Percentiles rank a stretch among this genome's conserved stretches.
Conservation (phyloP, 2,113 vertebrate species). For the Oncorhynchus clarkii region DNA sequence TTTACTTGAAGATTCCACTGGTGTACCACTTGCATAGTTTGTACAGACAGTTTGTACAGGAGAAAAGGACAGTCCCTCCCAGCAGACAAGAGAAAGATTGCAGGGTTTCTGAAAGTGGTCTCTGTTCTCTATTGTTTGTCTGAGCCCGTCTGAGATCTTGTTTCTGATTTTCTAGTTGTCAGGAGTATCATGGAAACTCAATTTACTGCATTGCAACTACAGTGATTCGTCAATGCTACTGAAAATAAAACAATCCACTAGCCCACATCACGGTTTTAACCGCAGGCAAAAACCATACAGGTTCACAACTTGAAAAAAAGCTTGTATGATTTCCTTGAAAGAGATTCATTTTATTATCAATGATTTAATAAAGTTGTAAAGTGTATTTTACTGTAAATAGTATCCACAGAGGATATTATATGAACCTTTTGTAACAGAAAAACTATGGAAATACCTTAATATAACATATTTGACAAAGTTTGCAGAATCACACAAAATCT, state of each 20-base stretch:
- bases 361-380: slow-evolving; percentile 74
- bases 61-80: slow-evolving; percentile 45
- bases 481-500: slow-evolving; percentile 14
- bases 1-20: slow-evolving; percentile 35
- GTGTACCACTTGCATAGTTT: slow-evolving; percentile 54
- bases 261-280: neutral
- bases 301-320: no score
- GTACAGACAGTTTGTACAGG: slow-evolving; percentile 50
- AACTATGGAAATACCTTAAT: no score
- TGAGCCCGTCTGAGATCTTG: slow-evolving; percentile 9
- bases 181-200: slow-evolving; percentile 15
- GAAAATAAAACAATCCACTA: slow-evolving; percentile 16
- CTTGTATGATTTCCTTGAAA: slow-evolving; percentile 20
- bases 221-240: slow-evolving; percentile 8
- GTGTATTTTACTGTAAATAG: slow-evolving; percentile 78
- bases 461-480: slow-evolving; percentile 35
- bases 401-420: slow-evolving; percentile 63
- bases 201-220: slow-evolving; percentile 4
- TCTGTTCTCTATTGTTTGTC: slow-evolving; percentile 18
- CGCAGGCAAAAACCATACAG: neutral
- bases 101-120: slow-evolving; percentile 54
- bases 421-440: slow-evolving; percentile 71
- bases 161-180: slow-evolving; percentile 23
- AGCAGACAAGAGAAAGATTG: slow-evolving; percentile 37
- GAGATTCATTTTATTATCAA: slow-evolving; percentile 47